Percentiles rank a stretch among this genome's conserved stretches.
Evolutionary conservation across 2,888 invertebrate species (phyloP).

Genomic region (Chalcosyrphus nemorum): DNA sequence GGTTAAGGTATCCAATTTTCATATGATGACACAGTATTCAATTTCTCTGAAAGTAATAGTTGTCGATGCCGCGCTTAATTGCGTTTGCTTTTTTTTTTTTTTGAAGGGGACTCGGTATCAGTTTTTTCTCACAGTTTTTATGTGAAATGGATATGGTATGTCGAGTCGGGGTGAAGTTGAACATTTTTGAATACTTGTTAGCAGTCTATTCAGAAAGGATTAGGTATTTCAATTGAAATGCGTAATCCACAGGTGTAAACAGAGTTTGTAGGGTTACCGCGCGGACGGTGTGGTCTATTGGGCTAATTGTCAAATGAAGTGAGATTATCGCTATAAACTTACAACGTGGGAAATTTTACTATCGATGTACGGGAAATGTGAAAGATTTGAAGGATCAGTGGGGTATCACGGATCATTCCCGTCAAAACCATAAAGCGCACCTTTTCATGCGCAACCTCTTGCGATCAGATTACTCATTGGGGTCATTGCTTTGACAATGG

Average conservation of each 20-base stretch:
- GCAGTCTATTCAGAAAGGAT: constrained; percentile 37
- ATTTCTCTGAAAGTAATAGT: constrained; percentile 53
- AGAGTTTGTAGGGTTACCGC: background rate
- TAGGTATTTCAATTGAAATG: constrained; percentile 29
- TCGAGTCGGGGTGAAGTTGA: background rate
- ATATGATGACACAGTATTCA: constrained; percentile 57
- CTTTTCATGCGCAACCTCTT: no score
- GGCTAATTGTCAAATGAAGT: no score
- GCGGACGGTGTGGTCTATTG: background rate
- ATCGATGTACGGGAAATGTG: no score
- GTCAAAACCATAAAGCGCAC: no score
- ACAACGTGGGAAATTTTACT: no score
- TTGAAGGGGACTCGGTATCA: background rate
- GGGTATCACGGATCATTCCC: no score
- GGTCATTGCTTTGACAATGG: no score
- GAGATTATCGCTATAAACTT: no score
- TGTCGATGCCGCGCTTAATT: constrained; percentile 33
- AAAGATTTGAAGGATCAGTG: no score
- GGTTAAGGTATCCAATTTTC: constrained; percentile 57
- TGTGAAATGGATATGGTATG: constrained; percentile 47
- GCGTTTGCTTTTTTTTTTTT: no score
- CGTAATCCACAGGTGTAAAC: constrained; percentile 41
- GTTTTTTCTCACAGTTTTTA: constrained; percentile 8
- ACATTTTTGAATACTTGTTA: constrained; percentile 10
- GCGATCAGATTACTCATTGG: no score